Conservation (phyloP, 2,113 vertebrate genomes). For the Mormoops blainvillei region DNA sequence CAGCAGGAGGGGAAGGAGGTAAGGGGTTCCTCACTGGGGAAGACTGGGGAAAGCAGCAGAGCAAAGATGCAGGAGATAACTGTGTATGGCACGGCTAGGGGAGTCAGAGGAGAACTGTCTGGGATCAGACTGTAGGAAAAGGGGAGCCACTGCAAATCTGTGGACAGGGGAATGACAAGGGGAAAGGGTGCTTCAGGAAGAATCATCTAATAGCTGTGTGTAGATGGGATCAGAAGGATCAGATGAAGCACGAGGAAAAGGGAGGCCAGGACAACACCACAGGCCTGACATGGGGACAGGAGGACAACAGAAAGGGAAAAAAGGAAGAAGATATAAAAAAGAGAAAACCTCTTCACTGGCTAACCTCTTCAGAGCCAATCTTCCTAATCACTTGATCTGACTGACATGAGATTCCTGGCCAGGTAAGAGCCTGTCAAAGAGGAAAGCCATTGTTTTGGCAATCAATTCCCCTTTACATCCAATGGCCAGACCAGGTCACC, state of each 20-base stretch:
- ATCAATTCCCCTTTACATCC: constrained; percentile 25
- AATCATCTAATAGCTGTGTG: neutral
- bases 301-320: neutral
- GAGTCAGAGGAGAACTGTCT: neutral
- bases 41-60: neutral
- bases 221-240: neutral
- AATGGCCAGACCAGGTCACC: neutral
- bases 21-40: neutral
- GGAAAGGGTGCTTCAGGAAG: neutral
- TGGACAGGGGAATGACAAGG: neutral
- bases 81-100: neutral
- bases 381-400: neutral
- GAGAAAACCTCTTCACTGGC: neutral
- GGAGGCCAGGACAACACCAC: neutral
- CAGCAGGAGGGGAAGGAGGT: neutral
- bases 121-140: neutral
- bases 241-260: neutral
- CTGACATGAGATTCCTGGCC: neutral
- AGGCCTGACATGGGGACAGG: neutral
- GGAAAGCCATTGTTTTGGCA: neutral
- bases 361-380: neutral
- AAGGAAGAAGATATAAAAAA: neutral
- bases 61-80: neutral
- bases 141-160: neutral
- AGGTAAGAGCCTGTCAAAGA: neutral